A percentile compares a stretch with the other conserved stretches of the same genome.
These are phyloP conservation scores for Elaphurus davidianus DNA, from an alignment of 2,113 vertebrate species.

Conservation along the genomic window DNA sequence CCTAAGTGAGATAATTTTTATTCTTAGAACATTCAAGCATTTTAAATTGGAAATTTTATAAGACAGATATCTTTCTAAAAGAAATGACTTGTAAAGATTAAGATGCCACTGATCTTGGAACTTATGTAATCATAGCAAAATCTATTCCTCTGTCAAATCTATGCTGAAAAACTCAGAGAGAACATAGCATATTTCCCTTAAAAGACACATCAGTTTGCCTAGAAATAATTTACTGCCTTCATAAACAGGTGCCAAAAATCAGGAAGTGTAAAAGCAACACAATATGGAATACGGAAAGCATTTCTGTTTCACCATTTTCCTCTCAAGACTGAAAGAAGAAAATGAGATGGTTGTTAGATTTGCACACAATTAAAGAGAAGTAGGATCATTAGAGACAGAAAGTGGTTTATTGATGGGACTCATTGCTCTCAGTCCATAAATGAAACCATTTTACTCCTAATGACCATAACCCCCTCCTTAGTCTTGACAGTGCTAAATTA, in stretches of 20 bases:
- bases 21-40: background rate
- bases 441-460: slow-evolving; percentile 68
- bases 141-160: background rate
- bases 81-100: background rate
- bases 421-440: slow-evolving; percentile 70
- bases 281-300: background rate
- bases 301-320: slow-evolving; percentile 2
- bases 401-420: slow-evolving; percentile 67
- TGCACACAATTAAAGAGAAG: slow-evolving; percentile 47
- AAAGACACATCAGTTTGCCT: background rate
- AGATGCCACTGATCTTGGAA: background rate
- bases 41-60: background rate
- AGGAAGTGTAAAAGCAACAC: background rate
- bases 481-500: slow-evolving; percentile 71
- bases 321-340: slow-evolving; percentile 12
- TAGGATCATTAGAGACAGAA: slow-evolving; percentile 61
- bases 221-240: background rate
- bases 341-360: slow-evolving; percentile 46
- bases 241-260: background rate
- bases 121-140: background rate
- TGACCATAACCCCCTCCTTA: slow-evolving; percentile 59
- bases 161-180: background rate
- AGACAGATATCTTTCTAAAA: background rate
- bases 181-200: background rate
- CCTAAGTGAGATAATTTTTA: background rate